Conservation (phyloP, 2,888 invertebrate species). For the Acleris cristana region DNA sequence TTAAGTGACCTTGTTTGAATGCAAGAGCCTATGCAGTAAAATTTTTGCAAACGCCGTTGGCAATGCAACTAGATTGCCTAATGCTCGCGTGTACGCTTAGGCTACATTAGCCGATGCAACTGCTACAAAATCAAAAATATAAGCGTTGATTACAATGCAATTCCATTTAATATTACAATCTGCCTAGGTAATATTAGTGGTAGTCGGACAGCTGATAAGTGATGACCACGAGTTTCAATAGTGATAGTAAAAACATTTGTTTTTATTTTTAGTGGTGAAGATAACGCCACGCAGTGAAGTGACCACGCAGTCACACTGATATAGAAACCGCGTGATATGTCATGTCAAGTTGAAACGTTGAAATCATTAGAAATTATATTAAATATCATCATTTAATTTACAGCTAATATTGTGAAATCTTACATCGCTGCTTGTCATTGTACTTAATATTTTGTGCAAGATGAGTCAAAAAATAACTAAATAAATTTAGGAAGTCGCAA, state of each 20-base stretch:
- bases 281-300: slow-evolving; percentile 17
- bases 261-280: slow-evolving; percentile 3
- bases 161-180: too few species aligned
- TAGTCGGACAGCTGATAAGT: too few species aligned
- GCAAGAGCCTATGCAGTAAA: slow-evolving; percentile 37
- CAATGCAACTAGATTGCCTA: slow-evolving; percentile 31
- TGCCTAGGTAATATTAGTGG: too few species aligned
- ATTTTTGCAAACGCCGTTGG: slow-evolving; percentile 36
- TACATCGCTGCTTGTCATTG: too few species aligned
- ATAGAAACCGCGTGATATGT: background rate
- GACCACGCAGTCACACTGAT: slow-evolving; percentile 10
- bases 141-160: background rate
- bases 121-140: background rate
- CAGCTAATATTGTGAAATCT: slow-evolving; percentile 15
- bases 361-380: slow-evolving; percentile 13
- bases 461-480: too few species aligned
- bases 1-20: slow-evolving; percentile 45
- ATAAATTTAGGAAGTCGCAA: too few species aligned
- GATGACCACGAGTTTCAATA: too few species aligned
- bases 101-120: background rate
- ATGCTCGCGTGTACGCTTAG: slow-evolving; percentile 18
- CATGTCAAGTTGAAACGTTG: background rate
- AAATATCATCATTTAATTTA: too few species aligned
- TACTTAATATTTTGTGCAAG: too few species aligned
- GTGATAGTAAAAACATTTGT: background rate